phyloP scores from a whole-genome alignment of 2,113 vertebrate species.

The Indicator maculatus region DNA sequence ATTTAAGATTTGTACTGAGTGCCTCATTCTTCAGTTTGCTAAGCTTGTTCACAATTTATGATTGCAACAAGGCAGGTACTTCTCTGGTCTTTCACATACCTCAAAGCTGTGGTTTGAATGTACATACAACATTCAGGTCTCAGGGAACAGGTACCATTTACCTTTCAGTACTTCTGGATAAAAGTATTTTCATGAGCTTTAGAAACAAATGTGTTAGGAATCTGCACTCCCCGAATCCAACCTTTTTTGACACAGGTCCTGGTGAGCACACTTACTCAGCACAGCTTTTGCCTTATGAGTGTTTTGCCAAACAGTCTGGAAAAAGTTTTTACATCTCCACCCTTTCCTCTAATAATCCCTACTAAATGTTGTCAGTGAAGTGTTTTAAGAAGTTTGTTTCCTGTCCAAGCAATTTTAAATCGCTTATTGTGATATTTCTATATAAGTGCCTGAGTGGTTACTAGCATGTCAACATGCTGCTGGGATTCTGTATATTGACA shows the following conservation, averaged over 20 bases:
- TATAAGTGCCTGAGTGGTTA: neutral
- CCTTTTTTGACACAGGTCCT: neutral
- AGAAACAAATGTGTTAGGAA: neutral
- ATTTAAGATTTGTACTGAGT: neutral
- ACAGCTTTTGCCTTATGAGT: neutral
- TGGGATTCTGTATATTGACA: neutral
- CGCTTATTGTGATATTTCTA: neutral
- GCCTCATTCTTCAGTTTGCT: neutral
- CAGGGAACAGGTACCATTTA: neutral
- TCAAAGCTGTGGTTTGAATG: neutral
- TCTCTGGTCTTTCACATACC: neutral
- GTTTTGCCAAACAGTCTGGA: neutral
- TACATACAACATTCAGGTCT: neutral
- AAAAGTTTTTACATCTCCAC: constrained; percentile 6
- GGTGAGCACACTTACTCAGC: neutral
- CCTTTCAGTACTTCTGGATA: neutral
- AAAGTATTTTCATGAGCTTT: neutral
- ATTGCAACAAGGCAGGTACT: neutral
- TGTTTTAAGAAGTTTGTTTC: constrained; percentile 40
- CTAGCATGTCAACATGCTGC: neutral
- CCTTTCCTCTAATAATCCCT: constrained; percentile 55
- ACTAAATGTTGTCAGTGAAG: constrained; percentile 12
- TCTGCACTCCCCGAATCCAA: neutral
- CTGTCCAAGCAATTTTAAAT: constrained; percentile 35
- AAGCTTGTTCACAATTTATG: neutral